phyloP scores from a whole-genome alignment of 2,888 invertebrate species.

The Eupithecia insigniata region DNA sequence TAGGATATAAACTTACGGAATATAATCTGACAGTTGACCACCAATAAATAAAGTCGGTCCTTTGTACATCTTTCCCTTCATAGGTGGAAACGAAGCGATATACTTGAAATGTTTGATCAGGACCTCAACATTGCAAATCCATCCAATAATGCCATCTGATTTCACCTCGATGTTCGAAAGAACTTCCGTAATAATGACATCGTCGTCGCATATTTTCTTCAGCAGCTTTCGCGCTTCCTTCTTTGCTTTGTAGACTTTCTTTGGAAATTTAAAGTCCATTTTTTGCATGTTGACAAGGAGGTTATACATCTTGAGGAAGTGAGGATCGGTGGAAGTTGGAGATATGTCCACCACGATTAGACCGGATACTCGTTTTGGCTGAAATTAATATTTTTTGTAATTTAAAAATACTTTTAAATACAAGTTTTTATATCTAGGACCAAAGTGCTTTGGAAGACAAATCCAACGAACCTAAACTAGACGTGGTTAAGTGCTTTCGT shows the following conservation, averaged over 20 bases:
- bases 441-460: too few relatives aligned
- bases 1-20: slow-evolving; percentile 83
- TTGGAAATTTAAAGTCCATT: slow-evolving; percentile 57
- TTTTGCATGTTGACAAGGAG: slow-evolving; percentile 81
- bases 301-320: slow-evolving; percentile 79
- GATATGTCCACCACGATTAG: slow-evolving; percentile 88
- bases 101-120: slow-evolving; percentile 86
- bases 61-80: slow-evolving; percentile 65
- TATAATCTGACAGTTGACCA: slow-evolving; percentile 91
- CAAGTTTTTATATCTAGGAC: too few relatives aligned
- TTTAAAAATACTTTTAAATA: too few relatives aligned
- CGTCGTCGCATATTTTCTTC: slow-evolving; percentile 69
- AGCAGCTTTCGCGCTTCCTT: slow-evolving; percentile 56
- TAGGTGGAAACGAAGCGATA: slow-evolving; percentile 86
- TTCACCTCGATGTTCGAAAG: slow-evolving; percentile 82
- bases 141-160: slow-evolving; percentile 73
- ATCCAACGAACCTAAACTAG: too few relatives aligned
- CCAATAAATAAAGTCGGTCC: slow-evolving; percentile 93
- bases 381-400: slow-evolving; percentile 27
- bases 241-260: slow-evolving; percentile 55
- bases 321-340: slow-evolving; percentile 80
- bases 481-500: too few relatives aligned
- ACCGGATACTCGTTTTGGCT: slow-evolving; percentile 84
- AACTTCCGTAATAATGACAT: slow-evolving; percentile 81
- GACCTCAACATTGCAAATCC: slow-evolving; percentile 90